A percentile compares a stretch with the other conserved stretches of the same genome.
Conservation (phyloP, 2,113 vertebrate genomes). For the Aix galericulata region DNA sequence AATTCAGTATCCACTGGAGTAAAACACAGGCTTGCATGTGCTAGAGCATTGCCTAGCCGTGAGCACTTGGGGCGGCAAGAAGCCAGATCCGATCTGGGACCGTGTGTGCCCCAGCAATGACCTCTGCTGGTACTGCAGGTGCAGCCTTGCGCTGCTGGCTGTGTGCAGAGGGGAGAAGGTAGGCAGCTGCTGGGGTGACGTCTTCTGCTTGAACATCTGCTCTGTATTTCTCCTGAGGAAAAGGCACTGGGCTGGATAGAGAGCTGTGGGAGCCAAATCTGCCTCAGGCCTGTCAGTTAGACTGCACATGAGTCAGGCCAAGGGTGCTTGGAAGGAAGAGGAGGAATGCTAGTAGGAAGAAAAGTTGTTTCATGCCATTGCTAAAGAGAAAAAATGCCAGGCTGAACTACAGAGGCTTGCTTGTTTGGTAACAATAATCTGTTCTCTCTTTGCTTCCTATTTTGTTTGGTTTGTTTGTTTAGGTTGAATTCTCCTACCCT, state of each 20-base stretch:
- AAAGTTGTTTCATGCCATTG: background rate
- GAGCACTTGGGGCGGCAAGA: background rate
- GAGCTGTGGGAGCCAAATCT: background rate
- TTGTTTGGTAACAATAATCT: background rate
- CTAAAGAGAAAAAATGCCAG: background rate
- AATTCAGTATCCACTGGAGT: background rate
- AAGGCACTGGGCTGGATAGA: background rate
- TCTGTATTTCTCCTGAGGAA: background rate
- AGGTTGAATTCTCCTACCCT: slow-evolving; percentile 98
- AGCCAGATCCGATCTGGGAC: background rate
- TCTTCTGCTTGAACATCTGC: background rate
- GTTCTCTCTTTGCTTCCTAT: background rate
- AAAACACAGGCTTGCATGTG: background rate
- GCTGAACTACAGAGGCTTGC: background rate
- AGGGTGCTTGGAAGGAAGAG: background rate
- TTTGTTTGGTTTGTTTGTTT: slow-evolving; percentile 77
- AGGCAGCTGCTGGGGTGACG: background rate
- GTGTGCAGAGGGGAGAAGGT: background rate
- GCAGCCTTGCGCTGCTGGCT: background rate
- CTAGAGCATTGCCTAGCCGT: background rate
- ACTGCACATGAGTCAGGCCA: background rate
- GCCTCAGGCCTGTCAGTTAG: background rate
- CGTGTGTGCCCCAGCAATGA: background rate
- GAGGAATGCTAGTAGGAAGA: background rate
- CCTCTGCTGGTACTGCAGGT: background rate